Base-by-base conservation (phyloP, 2,888 invertebrate species). In the Prosapia bicincta region DNA sequence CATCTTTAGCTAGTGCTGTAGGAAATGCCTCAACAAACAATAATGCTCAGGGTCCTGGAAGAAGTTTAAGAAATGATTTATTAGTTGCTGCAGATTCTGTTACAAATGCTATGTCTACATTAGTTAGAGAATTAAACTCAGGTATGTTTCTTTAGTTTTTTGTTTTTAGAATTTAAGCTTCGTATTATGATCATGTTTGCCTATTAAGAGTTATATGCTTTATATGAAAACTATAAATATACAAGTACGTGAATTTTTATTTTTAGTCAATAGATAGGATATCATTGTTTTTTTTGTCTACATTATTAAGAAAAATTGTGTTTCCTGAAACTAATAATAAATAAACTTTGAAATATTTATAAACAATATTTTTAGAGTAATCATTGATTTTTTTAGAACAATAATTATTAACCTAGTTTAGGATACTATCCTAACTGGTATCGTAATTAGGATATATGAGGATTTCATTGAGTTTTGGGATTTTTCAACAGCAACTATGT, bases 81-180 rank as follows among this genome's bases (percentile, higher is more conserved):
- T 89, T 98, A 81, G 94, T 95, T 83, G 98, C 98, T 69, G 98
- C 98, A 67, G 98, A 98, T 86, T 97, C 96, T 28, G 98, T 99
- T 81, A 98, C 98, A 78, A 96, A 96, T 86, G 98, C 98, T 78
- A 98, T 99, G 97, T 97, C 97, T 38, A 96, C 96, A 26, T 90
- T 99, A 81, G 98, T 99, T 81, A 90, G 96, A 85, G 98, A 99
- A 88, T 90, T 98, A 74, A 97, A 98, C 86, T 82, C 82, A 72
- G 81, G 82, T 82, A 76, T 54, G 26, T 32, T 25, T 54, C 28
- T 1, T 26, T 54, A 30, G 9, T n/a, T n/a, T 66, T 43, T 13
- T 38, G 1, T 32, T 28, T 67, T 23, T 26, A 7, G 26, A 24
- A 5, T 68, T 68, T 5, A 68, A 68, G 9, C 9, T 9, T 66